Percentiles rank a stretch among this genome's conserved stretches.
These are phyloP conservation scores for Biston stratarius DNA, from an alignment of 2,888 invertebrate genomes.

Conservation along the genomic window DNA sequence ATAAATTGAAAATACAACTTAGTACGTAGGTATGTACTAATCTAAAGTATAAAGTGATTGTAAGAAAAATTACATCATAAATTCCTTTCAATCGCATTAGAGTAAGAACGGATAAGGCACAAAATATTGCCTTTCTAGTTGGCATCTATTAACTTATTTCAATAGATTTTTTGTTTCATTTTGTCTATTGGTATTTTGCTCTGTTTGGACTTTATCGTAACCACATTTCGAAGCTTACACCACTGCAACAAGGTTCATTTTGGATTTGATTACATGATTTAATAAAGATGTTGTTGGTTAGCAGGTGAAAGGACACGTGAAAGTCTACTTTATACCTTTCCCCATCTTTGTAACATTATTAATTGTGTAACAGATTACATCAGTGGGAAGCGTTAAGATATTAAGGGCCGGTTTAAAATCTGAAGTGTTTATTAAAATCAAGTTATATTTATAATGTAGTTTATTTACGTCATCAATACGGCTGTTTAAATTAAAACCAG, in stretches of 20 bases:
- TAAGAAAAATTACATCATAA: conserved; percentile 14
- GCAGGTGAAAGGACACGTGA: conserved; percentile 51
- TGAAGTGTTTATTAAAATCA: background rate
- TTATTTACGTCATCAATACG: no score
- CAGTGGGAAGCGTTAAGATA: conserved; percentile 11
- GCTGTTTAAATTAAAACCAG: no score
- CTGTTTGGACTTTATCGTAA: background rate
- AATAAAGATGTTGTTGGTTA: conserved; percentile 27
- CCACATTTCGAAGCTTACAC: conserved; percentile 16
- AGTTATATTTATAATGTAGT: no score
- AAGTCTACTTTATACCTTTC: conserved; percentile 36
- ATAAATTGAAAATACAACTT: no score
- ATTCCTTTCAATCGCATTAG: background rate
- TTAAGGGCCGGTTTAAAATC: conserved; percentile 16
- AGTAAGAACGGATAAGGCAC: conserved; percentile 18
- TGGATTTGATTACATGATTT: conserved; percentile 3
- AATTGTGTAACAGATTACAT: conserved; percentile 30
- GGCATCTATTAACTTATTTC: conserved; percentile 16
- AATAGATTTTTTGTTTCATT: conserved; percentile 30
- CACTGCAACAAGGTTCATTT: conserved; percentile 5
- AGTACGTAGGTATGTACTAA: no score
- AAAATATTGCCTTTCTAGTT: conserved; percentile 15
- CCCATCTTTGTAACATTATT: conserved; percentile 39
- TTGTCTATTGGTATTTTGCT: conserved; percentile 16
- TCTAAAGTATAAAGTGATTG: no score